Conservation (phyloP, 2,888 invertebrate species). For the Euplexia lucipara region DNA sequence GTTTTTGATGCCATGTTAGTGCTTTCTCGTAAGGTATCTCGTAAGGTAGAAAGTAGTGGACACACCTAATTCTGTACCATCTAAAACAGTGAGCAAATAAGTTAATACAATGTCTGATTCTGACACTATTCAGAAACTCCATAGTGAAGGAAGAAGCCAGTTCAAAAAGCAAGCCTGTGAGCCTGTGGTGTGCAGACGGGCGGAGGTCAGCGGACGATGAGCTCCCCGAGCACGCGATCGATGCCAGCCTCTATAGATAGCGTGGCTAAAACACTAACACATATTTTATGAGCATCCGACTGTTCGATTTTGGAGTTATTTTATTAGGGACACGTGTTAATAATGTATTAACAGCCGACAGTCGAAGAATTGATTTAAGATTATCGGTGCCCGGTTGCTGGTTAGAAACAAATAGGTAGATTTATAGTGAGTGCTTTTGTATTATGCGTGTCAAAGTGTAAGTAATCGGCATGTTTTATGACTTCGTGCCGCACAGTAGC, state of each 20-base stretch:
- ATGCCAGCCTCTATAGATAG: slow-evolving; percentile 22
- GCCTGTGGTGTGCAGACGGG: slow-evolving; percentile 26
- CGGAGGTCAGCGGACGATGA: slow-evolving; percentile 57
- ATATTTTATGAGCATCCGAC: background rate
- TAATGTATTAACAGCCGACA: slow-evolving; percentile 13
- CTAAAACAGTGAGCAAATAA: no score
- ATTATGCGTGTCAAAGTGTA: background rate
- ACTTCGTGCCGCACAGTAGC: background rate
- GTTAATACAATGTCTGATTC: no score
- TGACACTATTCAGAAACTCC: no score
- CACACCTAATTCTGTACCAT: no score
- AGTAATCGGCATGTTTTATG: background rate
- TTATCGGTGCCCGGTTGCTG: slow-evolving; percentile 7
- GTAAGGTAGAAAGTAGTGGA: no score
- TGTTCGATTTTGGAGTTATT: slow-evolving; percentile 5
- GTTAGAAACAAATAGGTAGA: background rate
- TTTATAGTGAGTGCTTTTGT: background rate
- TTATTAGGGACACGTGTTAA: slow-evolving; percentile 25
- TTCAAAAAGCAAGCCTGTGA: slow-evolving; percentile 39
- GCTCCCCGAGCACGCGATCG: slow-evolving; percentile 12
- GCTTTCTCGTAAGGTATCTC: no score
- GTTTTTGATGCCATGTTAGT: no score
- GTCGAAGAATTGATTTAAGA: slow-evolving; percentile 13
- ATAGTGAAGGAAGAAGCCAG: slow-evolving; percentile 1
- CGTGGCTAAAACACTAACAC: slow-evolving; percentile 18